Conservation (phyloP, 2,797 vertebrate species). For the Zenarchopterus dispar region DNA sequence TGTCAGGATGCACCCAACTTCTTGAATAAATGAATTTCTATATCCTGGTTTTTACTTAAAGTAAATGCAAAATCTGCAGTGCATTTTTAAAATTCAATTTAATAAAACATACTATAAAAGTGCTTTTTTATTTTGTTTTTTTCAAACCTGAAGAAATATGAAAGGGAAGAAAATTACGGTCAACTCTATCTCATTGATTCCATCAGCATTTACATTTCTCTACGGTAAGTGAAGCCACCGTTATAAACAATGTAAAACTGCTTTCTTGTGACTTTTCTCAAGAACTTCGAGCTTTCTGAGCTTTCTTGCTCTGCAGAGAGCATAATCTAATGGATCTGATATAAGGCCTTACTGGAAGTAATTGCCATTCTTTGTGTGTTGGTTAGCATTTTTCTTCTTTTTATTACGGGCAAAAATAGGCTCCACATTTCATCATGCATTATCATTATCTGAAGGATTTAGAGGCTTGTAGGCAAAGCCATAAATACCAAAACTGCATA, state of each 20-base stretch:
- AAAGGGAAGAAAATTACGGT: conserved; percentile 1
- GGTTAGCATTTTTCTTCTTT: conserved; percentile 13
- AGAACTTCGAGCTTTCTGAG: conserved; percentile 11
- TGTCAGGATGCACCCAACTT: conserved; percentile 24
- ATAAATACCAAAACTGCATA: conserved; percentile 27
- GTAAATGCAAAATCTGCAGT: neutral
- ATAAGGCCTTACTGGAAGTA: conserved; percentile 32
- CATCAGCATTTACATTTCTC: conserved; percentile 22
- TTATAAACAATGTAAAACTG: conserved; percentile 17
- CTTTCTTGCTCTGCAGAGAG: conserved; percentile 17
- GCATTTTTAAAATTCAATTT: conserved; percentile 30
- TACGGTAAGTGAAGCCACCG: conserved; percentile 28
- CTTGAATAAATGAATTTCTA: conserved; percentile 11
- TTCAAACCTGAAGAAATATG: conserved; percentile 6
- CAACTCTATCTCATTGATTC: conserved; percentile 9
- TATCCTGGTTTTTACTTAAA: neutral
- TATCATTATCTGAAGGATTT: conserved; percentile 44
- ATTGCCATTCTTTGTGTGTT: conserved; percentile 13
- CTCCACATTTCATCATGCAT: conserved; percentile 12
- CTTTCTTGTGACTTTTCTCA: conserved; percentile 10
- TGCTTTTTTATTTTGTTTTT: conserved; percentile 6
- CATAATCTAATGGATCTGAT: conserved; percentile 20
- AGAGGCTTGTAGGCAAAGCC: conserved; percentile 25
- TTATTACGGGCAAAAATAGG: conserved; percentile 22
- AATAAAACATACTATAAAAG: neutral